These are phyloP conservation scores for Folsomia manolachei DNA, from an alignment of 2,888 invertebrate species.

Conservation along the genomic window DNA sequence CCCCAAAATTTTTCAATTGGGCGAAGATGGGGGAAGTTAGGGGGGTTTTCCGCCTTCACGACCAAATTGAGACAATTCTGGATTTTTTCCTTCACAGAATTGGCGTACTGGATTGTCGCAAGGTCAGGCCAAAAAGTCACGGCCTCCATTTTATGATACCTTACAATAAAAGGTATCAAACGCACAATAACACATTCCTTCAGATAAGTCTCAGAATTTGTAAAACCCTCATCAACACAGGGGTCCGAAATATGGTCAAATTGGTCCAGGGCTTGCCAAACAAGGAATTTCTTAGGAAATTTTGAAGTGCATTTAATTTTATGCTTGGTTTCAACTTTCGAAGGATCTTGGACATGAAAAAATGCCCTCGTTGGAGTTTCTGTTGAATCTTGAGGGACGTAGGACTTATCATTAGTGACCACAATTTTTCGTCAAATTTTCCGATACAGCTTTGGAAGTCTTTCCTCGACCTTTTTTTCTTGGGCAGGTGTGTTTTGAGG, in stretches of 20 bases:
- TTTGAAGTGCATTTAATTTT: constrained; percentile 20
- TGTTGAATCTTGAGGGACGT: constrained; percentile 14
- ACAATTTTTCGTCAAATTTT: constrained; percentile 24
- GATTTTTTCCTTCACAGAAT: constrained; percentile 1
- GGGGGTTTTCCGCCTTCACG: constrained; percentile 15
- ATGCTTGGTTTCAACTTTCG: constrained; percentile 8
- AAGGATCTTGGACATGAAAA: constrained; percentile 13
- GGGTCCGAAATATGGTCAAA: constrained; percentile 24
- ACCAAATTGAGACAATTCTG: constrained; percentile 12
- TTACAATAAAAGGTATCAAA: constrained; percentile 22
- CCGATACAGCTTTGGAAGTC: constrained; percentile 6
- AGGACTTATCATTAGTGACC: constrained; percentile 25
- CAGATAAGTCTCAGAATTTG: constrained; percentile 14
- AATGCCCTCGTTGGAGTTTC: constrained; percentile 16
- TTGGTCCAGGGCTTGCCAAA: constrained; percentile 26
- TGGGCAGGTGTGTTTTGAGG: constrained; percentile 19
- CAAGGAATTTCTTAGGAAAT: constrained; percentile 24
- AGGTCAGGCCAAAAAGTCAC: constrained; percentile 23
- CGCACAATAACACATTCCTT: constrained; percentile 20
- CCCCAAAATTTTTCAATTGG: constrained; percentile 23
- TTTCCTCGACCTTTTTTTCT: neutral
- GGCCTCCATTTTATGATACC: constrained; percentile 12
- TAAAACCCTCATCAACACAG: constrained; percentile 16
- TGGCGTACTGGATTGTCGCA: constrained; percentile 15
- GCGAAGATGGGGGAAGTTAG: constrained; percentile 21